A percentile compares a stretch with the other conserved stretches of the same genome.
Conservation (phyloP, 2,113 vertebrate genomes). For the Sturnus vulgaris region DNA sequence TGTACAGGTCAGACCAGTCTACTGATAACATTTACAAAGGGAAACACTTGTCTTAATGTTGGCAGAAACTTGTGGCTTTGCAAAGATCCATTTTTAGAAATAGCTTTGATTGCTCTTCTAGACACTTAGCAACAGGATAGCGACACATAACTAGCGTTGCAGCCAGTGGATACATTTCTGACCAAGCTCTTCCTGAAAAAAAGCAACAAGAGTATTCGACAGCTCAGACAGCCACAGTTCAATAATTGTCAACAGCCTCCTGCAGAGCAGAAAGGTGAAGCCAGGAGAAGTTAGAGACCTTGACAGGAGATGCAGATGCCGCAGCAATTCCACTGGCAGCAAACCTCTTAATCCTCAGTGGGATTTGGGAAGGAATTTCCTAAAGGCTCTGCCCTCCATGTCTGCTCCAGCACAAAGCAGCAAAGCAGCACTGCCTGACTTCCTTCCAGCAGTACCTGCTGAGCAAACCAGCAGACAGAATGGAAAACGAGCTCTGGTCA, state of each 20-base stretch:
- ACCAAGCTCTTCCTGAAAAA: background rate
- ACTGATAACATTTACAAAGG: background rate
- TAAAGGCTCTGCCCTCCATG: background rate
- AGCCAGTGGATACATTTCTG: background rate
- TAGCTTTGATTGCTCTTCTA: background rate
- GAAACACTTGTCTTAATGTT: background rate
- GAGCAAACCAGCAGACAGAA: background rate
- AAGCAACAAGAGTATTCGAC: background rate
- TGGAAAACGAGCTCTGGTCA: background rate
- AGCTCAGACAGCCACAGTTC: background rate
- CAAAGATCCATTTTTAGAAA: background rate
- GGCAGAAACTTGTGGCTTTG: background rate
- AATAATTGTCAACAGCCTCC: background rate
- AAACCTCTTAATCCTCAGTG: background rate
- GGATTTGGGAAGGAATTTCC: background rate
- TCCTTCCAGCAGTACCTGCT: background rate
- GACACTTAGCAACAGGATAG: background rate
- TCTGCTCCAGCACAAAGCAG: background rate
- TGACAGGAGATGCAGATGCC: background rate
- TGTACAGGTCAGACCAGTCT: background rate
- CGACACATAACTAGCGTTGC: accelerated
- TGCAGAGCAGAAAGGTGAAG: background rate
- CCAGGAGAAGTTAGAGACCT: background rate
- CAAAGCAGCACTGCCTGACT: background rate
- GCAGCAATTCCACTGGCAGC: background rate